Evolutionary conservation across 2,888 invertebrate species (phyloP).

Genomic region (Acrocera orbiculus): DNA sequence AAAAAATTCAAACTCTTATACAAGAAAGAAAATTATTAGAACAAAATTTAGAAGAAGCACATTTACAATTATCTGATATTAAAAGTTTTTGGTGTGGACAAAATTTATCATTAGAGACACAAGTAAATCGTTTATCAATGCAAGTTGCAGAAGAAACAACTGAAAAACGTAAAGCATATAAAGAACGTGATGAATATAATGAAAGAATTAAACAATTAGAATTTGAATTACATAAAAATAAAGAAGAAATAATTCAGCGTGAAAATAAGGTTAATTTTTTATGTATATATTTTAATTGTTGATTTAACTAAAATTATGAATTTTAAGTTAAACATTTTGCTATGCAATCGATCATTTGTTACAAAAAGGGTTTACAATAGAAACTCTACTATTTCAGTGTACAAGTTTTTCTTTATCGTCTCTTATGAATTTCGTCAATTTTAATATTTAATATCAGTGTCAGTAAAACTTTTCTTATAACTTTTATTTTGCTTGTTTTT

Average conservation of each 20-base stretch:
- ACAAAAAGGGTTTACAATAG: no score
- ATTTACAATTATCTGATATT: constrained; percentile 72
- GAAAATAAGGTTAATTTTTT: no score
- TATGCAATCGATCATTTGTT: no score
- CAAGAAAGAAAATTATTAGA: constrained; percentile 51
- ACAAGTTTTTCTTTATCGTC: no score
- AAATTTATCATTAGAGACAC: constrained; percentile 75
- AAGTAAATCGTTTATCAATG: constrained; percentile 65
- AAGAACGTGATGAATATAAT: constrained; percentile 45
- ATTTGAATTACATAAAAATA: constrained; percentile 24
- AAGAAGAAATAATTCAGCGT: constrained; percentile 23
- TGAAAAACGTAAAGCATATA: constrained; percentile 56
- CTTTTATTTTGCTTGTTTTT: no score
- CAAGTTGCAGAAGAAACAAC: constrained; percentile 72
- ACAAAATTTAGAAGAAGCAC: constrained; percentile 64
- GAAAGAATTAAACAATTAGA: constrained; percentile 37
- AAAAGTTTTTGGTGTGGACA: constrained; percentile 87
- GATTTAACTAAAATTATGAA: no score
- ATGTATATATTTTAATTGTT: no score
- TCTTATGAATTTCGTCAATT: no score
- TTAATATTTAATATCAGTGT: no score
- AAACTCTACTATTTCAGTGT: no score
- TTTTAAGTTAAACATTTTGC: no score
- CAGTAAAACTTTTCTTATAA: no score
- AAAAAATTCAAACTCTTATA: constrained; percentile 37